Base-by-base conservation (phyloP, 2,797 vertebrate genomes). In the Chromobotia macracanthus region DNA sequence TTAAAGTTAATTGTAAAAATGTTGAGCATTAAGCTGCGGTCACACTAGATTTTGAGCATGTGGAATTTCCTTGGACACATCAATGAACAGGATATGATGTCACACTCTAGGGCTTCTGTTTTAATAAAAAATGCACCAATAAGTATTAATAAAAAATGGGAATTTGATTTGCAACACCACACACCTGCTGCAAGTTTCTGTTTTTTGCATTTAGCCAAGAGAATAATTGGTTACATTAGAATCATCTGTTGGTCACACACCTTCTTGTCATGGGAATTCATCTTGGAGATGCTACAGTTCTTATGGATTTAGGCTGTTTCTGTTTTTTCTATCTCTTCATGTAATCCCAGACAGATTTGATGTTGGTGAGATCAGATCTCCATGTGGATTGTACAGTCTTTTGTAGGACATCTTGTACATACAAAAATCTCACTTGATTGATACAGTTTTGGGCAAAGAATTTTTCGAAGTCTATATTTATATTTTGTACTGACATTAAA, bases 1-100 rank as follows among this genome's bases (percentile, higher is more conserved):
- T 71, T 78, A 44, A 71, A 15, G 6, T 35, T 63, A 48, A 70
- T 63, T 63, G 76, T 18, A n/a, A 63, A 38, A 28, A 63, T 63
- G 38, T 63, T 51, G 56, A 53, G 56, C 69, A 48, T 71, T 46
- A 61, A 25, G 75, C 25, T 35, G 31, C 41, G 16, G 25, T 31
- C 25, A 61, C 58, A 61, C 13, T 28, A 60, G 56, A 60, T 28
- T 60, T 23, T 16, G 25, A 61, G 58, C 25, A 31, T 31, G 58
- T 25, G 5, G 25, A 61, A 61, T 31, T 7, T 31, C 58, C 1
- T 31, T 12, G 58, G 58, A 61, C 58, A 61, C 23, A 28, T 8
- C 58, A 28, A 8, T 28, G 25, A 61, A 31, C 58, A 61, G 58
- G 58, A 28, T 16, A 61, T 61, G 58, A 61, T 61, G 58, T 61